phyloP scores from a whole-genome alignment of 2,113 vertebrate genomes.

The Oenanthe melanoleuca region DNA sequence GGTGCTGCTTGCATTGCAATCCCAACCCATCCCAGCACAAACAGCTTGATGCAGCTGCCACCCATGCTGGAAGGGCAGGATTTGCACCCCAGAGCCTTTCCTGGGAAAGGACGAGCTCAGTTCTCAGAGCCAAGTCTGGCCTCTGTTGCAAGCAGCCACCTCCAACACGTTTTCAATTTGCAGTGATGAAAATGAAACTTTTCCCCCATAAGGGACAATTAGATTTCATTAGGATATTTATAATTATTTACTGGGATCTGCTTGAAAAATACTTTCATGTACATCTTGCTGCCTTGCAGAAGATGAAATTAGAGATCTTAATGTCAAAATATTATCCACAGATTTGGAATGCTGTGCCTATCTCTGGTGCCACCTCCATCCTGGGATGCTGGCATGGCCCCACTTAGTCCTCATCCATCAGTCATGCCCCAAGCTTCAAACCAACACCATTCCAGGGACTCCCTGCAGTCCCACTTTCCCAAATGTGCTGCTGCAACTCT shows the following conservation, averaged over 20 bases:
- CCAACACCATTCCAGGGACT: background rate
- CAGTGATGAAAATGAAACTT: background rate
- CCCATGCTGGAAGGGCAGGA: background rate
- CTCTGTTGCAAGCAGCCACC: slow-evolving; percentile 11
- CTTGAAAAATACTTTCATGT: background rate
- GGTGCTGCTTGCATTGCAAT: background rate
- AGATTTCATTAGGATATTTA: background rate
- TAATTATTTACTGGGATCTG: background rate
- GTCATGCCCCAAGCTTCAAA: background rate
- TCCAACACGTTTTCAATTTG: background rate
- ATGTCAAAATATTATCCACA: background rate
- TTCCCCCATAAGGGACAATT: background rate
- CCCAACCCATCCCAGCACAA: background rate
- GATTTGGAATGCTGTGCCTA: fast-evolving
- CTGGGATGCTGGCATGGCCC: background rate
- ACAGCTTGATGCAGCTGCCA: background rate
- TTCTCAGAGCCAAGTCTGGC: background rate
- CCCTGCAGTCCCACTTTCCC: background rate
- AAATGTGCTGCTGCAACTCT: fast-evolving
- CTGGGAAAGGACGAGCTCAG: background rate
- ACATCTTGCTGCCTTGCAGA: background rate
- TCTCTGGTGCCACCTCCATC: background rate
- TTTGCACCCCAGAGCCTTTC: background rate
- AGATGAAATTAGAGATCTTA: background rate
- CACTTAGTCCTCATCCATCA: background rate